Base-by-base conservation (phyloP, 2,113 vertebrate species). In the Pelmatolapia mariae region DNA sequence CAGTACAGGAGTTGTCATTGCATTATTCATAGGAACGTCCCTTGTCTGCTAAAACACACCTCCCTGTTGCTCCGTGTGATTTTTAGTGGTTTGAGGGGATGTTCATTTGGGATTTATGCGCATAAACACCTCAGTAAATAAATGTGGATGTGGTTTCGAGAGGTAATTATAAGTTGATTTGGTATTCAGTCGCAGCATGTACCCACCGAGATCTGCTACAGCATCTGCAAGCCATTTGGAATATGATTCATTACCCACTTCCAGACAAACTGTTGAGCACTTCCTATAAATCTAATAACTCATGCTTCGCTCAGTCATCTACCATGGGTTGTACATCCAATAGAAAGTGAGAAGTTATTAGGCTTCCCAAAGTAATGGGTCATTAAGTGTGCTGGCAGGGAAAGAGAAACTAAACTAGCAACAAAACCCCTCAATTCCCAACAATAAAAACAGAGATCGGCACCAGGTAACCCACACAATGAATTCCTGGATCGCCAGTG, bases 221-320 rank as follows among this genome's bases (percentile, higher is more conserved):
- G 86, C 93, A 92, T 93, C 90, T 94, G 94, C 76, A 91, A 94
- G 47, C 84, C 84, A 94, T 95, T 93, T 91, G 82, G 80, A 92
- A 91, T 76, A 89, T 93, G 92, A 94, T 89, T 93, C 94, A 93
- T 93, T 93, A 85, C 73, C 86, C 84, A 88, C 85, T 91, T 93
- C 80, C 89, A 87, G 86, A 89, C 80, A 89, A 93, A 90, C 87
- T 87, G 80, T 94, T 84, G 82, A 92, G 84, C 89, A 90, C 91
- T 92, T 93, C 85, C 85, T 90, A 86, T 90, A 88, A 95, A 92
- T 93, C 83, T 82, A 87, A 91, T 83, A 89, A 88, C 84, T 90
- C 83, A 50, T 79, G 88, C 66, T 82, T 86, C 33, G 52, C 79
- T 86, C 89, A 78, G n/a, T 50, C 56, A 50, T 94, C 85, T 85